Conservation (phyloP, 2,113 vertebrate genomes). For the Antechinus stuartii region DNA sequence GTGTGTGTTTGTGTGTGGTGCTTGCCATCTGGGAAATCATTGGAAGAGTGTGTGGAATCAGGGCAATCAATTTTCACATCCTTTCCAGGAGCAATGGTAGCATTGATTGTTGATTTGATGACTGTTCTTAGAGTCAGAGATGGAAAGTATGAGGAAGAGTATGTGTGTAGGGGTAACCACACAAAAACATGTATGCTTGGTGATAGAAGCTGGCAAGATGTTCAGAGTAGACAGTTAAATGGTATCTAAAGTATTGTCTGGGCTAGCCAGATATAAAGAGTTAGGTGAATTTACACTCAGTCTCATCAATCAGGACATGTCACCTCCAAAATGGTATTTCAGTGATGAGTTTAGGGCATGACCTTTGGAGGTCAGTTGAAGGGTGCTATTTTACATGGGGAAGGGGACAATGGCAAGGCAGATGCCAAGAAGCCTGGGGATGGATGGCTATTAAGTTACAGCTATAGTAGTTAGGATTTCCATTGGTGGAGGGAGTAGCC, state of each 20-base stretch:
- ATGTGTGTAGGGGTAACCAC: background rate
- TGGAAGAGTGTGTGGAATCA: background rate
- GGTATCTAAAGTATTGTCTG: background rate
- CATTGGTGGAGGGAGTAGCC: background rate
- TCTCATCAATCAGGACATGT: background rate
- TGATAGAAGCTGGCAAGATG: background rate
- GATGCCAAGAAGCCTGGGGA: background rate
- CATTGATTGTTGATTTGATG: background rate
- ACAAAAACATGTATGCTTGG: background rate
- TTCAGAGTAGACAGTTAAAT: background rate
- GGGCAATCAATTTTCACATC: background rate
- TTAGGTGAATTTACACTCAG: background rate
- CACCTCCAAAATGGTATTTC: background rate
- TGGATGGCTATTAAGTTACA: background rate
- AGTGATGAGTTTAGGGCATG: background rate
- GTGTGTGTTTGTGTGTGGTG: background rate
- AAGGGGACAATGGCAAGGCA: background rate
- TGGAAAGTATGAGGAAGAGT: background rate
- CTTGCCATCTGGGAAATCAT: background rate
- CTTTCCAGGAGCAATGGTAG: background rate
- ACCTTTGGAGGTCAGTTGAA: background rate
- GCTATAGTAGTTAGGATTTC: background rate
- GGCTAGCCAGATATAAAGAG: background rate
- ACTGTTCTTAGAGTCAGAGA: background rate
- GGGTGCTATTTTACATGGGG: background rate